Percentiles rank a stretch among this genome's conserved stretches.
Evolutionary conservation across 2,888 invertebrate species (phyloP).

Genomic region (Gymnoscelis rufifasciata): DNA sequence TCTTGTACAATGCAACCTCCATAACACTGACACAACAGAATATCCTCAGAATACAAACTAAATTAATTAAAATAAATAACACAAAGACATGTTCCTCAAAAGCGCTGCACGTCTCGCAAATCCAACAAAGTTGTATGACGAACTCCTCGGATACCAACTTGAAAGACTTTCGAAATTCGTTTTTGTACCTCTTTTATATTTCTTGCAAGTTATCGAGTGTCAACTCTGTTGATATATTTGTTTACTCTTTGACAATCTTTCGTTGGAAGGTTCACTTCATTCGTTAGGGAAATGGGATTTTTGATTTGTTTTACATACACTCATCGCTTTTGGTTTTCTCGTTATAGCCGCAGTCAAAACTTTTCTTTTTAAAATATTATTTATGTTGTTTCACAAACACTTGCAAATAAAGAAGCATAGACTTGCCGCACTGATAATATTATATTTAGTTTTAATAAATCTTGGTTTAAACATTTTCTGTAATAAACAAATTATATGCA

Average conservation of each 20-base stretch:
- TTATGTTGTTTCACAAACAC: too few species aligned
- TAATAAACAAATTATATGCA: too few species aligned
- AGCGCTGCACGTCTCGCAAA: conserved; percentile 28
- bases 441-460: too few species aligned
- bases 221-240: conserved; percentile 24
- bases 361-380: too few species aligned
- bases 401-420: too few species aligned
- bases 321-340: conserved; percentile 1
- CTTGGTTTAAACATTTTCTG: too few species aligned
- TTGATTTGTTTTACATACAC: conserved; percentile 2
- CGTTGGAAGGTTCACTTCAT: conserved; percentile 4
- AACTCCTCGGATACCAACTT: conserved; percentile 38
- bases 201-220: conserved; percentile 18
- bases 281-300: conserved; percentile 6
- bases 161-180: conserved; percentile 40
- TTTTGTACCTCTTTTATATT: conserved; percentile 37
- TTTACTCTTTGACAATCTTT: conserved; percentile 23
- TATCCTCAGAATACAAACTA: neutral
- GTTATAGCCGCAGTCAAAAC: too few species aligned
- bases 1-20: too few species aligned
- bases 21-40: too few species aligned
- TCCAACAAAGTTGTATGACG: conserved; percentile 51
- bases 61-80: neutral
- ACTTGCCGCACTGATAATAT: too few species aligned
- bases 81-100: neutral